phyloP scores from a whole-genome alignment of 2,113 vertebrate genomes.

The Pseudopodoces humilis region DNA sequence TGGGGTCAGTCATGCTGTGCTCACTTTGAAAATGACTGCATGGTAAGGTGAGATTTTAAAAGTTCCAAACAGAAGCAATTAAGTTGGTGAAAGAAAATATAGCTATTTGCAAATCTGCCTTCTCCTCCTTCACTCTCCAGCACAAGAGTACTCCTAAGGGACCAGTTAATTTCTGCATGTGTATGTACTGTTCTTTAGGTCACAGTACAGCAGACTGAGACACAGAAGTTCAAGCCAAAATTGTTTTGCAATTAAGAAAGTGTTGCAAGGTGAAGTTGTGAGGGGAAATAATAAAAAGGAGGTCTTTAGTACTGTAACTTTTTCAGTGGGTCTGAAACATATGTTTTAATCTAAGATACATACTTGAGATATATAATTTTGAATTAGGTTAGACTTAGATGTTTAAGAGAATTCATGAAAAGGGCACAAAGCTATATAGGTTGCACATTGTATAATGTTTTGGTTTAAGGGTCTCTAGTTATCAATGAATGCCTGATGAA shows the following conservation, averaged over 20 bases:
- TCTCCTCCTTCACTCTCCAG: slow-evolving; percentile 52
- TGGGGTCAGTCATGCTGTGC: slow-evolving; percentile 11
- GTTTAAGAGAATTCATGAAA: background rate
- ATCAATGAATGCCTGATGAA: background rate
- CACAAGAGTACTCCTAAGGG: slow-evolving; percentile 48
- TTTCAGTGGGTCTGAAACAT: background rate
- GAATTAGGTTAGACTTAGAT: background rate
- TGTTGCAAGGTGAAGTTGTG: slow-evolving; percentile 59
- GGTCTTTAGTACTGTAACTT: background rate
- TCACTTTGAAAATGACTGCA: slow-evolving; percentile 49
- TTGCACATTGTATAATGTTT: background rate
- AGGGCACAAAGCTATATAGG: background rate
- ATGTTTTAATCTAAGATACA: background rate
- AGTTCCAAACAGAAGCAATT: slow-evolving; percentile 67
- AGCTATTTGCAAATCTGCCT: slow-evolving; percentile 53
- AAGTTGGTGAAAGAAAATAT: slow-evolving; percentile 55
- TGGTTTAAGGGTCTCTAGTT: slow-evolving; percentile 6
- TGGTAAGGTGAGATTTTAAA: slow-evolving; percentile 54
- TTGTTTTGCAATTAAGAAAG: slow-evolving; percentile 68
- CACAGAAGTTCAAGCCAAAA: slow-evolving; percentile 62
- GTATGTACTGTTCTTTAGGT: slow-evolving; percentile 63
- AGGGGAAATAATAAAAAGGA: slow-evolving; percentile 58
- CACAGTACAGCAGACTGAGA: slow-evolving; percentile 58
- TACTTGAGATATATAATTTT: background rate
- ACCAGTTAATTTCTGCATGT: slow-evolving; percentile 61